A percentile compares a stretch with the other conserved stretches of the same genome.
Evolutionary conservation across 2,888 invertebrate genomes (phyloP).

Genomic region (Linnaemya vulpina): DNA sequence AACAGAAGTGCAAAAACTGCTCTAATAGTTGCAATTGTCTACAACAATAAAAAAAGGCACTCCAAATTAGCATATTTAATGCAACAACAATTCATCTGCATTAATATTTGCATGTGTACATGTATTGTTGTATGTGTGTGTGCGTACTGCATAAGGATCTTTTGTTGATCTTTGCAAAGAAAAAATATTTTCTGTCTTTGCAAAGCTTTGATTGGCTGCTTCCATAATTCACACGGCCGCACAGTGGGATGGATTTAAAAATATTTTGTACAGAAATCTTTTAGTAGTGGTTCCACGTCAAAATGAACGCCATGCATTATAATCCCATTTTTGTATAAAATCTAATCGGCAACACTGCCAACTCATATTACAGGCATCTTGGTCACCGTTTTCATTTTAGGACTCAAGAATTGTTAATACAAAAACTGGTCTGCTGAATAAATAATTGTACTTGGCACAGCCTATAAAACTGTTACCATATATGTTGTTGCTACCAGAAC

Average conservation of each 20-base stretch:
- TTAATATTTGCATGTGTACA: too few relatives aligned
- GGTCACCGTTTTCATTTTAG: not conserved
- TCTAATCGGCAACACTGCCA: not conserved
- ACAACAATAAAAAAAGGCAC: conserved; percentile 36
- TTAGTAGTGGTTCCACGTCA: too few relatives aligned
- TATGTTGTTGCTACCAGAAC: conserved; percentile 12
- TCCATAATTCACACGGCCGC: too few relatives aligned
- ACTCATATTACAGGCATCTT: not conserved
- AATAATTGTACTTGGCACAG: conserved; percentile 61
- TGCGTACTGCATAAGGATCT: conserved; percentile 14
- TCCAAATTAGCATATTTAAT: conserved; percentile 19
- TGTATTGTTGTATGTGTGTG: too few relatives aligned
- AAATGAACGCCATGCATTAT: too few relatives aligned
- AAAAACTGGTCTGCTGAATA: not conserved
- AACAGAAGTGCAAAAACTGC: conserved; percentile 1
- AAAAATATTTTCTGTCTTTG: too few relatives aligned
- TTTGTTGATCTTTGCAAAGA: not conserved
- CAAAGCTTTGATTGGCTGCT: too few relatives aligned
- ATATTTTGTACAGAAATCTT: too few relatives aligned
- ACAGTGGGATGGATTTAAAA: too few relatives aligned
- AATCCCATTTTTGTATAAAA: too few relatives aligned
- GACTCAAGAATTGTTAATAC: not conserved
- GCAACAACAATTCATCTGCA: not conserved
- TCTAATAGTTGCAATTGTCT: conserved; percentile 38
- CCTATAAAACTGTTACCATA: conserved; percentile 44